Conservation (phyloP, 37 sponge, comb jelly and placozoan species). For the Agelas oroides region DNA sequence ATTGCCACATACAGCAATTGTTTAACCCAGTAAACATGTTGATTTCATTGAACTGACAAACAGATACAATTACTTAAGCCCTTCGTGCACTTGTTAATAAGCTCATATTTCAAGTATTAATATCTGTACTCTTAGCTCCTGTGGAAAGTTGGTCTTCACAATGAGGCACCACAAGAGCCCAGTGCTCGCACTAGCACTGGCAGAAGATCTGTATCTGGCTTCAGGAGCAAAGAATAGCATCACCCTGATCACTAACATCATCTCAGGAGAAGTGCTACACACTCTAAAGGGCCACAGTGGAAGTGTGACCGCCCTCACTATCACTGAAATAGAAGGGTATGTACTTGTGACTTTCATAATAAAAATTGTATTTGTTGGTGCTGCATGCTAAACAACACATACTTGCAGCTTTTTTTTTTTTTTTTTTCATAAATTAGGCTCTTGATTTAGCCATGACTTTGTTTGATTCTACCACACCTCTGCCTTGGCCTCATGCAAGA, state of each 20-base stretch:
- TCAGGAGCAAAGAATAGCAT: constrained; percentile 25
- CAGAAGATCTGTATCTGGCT: constrained; percentile 7
- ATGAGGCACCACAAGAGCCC: constrained; percentile 37
- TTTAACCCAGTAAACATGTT: too few species aligned
- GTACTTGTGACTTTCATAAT: background rate
- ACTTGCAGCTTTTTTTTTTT: background rate
- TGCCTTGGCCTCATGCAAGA: too few species aligned
- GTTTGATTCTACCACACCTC: too few species aligned
- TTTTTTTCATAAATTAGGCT: background rate
- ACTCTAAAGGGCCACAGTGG: constrained; percentile 18
- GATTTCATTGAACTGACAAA: background rate
- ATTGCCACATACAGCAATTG: too few species aligned
- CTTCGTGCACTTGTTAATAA: background rate
- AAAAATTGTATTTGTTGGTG: background rate
- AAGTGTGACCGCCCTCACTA: constrained; percentile 16
- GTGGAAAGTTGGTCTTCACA: constrained; percentile 71
- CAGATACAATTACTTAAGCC: background rate
- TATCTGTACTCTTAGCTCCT: constrained; percentile 35
- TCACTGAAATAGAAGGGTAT: constrained; percentile 4
- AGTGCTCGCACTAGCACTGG: constrained; percentile 40
- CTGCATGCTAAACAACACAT: background rate
- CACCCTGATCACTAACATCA: constrained; percentile 49
- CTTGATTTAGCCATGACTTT: too few species aligned
- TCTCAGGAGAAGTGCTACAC: constrained; percentile 47
- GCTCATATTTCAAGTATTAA: background rate